Percentiles rank a stretch among this genome's conserved stretches.
Evolutionary conservation across 2,797 vertebrate genomes (phyloP).

Genomic region (Borostomias antarcticus): DNA sequence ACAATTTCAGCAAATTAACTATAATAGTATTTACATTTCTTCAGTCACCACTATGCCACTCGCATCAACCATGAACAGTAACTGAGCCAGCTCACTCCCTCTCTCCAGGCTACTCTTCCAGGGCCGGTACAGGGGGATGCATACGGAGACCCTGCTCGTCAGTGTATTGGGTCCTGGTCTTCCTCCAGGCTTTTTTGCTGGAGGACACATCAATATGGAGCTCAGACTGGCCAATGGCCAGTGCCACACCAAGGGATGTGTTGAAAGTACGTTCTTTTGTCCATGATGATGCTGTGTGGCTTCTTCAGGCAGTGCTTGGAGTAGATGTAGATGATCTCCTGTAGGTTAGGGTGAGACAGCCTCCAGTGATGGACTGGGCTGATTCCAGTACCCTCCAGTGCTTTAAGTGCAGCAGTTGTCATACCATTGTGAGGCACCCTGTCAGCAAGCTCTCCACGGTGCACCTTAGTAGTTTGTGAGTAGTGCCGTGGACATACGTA

Average conservation of each 20-base stretch:
- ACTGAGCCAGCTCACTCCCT: too few relatives aligned
- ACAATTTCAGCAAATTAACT: not conserved
- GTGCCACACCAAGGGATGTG: constrained; percentile 59
- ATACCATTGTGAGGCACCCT: too few relatives aligned
- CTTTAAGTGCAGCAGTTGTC: too few relatives aligned
- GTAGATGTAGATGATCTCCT: too few relatives aligned
- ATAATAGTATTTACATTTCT: not conserved
- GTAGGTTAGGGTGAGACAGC: too few relatives aligned
- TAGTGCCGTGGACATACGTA: too few relatives aligned
- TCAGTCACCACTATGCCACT: too few relatives aligned
- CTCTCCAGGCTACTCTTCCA: constrained; percentile 59
- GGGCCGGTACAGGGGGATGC: constrained; percentile 57
- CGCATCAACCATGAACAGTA: too few relatives aligned
- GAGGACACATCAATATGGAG: constrained; percentile 61
- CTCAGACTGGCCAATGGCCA: constrained; percentile 67
- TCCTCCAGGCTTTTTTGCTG: constrained; percentile 46
- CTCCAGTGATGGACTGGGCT: too few relatives aligned
- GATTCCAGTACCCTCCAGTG: too few relatives aligned
- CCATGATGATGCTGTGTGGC: not conserved
- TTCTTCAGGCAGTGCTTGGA: not conserved
- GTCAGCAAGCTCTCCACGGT: too few relatives aligned
- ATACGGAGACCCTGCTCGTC: constrained; percentile 49
- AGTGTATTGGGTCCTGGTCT: constrained; percentile 30
- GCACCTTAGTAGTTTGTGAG: too few relatives aligned
- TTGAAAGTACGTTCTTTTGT: constrained; percentile 48